Evolutionary conservation across 1,140 invertebrate genomes (phyloP).

Genomic region (Hyposmocoma kahamanoa): DNA sequence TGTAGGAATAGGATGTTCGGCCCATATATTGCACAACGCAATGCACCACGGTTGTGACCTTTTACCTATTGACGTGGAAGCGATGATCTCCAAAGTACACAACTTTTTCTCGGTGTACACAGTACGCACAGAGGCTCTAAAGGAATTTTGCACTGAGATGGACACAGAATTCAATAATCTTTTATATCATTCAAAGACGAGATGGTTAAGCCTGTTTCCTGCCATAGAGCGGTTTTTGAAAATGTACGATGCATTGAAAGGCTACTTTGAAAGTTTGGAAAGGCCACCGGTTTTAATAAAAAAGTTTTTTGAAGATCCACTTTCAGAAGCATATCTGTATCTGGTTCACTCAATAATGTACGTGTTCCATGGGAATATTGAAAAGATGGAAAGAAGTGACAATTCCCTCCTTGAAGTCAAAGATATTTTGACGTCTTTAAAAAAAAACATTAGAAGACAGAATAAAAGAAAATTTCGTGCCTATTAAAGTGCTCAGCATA

Average conservation of each 20-base stretch:
- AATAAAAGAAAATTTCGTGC: background rate
- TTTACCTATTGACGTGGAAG: constrained; percentile 13
- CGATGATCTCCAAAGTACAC: constrained; percentile 15
- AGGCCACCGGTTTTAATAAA: constrained; percentile 13
- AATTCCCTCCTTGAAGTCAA: constrained; percentile 14
- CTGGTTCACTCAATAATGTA: constrained; percentile 15
- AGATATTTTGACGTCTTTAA: background rate
- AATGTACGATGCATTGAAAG: constrained; percentile 8
- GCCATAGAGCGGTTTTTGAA: constrained; percentile 14
- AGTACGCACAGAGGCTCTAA: constrained; percentile 11
- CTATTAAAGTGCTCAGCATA: constrained; percentile 9
- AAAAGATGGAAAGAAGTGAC: constrained; percentile 5
- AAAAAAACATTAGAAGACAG: background rate
- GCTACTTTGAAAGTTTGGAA: constrained; percentile 10
- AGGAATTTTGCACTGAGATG: constrained; percentile 11
- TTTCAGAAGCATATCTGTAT: constrained; percentile 14
- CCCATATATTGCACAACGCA: constrained; percentile 1
- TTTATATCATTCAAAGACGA: constrained; percentile 18
- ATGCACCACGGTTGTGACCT: constrained; percentile 2
- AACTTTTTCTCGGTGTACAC: constrained; percentile 6
- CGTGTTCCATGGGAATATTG: constrained; percentile 5
- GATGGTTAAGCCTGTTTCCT: constrained; percentile 16
- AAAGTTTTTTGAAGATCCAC: constrained; percentile 17
- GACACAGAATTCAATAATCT: constrained; percentile 10
- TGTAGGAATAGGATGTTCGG: constrained; percentile 4